Evolutionary conservation across 1,140 invertebrate genomes (phyloP).

Genomic region (Babylonia areolata): DNA sequence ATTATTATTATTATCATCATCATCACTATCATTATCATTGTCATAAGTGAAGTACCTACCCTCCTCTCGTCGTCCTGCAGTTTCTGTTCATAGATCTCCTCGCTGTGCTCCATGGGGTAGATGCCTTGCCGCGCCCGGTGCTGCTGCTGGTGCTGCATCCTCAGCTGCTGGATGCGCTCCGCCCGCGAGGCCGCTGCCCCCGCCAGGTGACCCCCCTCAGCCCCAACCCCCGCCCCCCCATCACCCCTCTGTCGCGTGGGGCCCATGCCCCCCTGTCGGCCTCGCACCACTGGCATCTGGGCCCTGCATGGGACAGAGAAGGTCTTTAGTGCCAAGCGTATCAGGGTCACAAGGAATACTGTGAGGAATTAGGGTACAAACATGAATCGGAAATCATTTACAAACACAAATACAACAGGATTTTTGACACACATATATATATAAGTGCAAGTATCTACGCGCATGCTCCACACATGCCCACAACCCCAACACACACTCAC

Average conservation of each 20-base stretch:
- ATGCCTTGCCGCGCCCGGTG: constrained; percentile 78
- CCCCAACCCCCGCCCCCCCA: neutral
- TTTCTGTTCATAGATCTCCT: constrained; percentile 77
- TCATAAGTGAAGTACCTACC: neutral
- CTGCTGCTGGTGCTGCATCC: constrained; percentile 78
- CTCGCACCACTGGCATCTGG: neutral
- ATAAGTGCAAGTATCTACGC: too few relatives aligned
- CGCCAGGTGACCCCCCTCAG: constrained; percentile 17
- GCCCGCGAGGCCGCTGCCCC: constrained; percentile 64
- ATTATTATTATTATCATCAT: too few relatives aligned
- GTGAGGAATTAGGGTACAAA: too few relatives aligned
- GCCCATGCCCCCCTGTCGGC: neutral
- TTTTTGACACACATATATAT: too few relatives aligned
- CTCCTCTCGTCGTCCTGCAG: constrained; percentile 35
- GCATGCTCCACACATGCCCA: too few relatives aligned
- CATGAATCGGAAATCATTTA: too few relatives aligned
- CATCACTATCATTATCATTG: too few relatives aligned
- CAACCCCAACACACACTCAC: too few relatives aligned
- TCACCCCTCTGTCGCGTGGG: neutral
- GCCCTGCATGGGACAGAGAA: too few relatives aligned
- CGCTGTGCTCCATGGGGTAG: constrained; percentile 67
- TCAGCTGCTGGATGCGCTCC: constrained; percentile 79
- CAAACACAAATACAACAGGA: too few relatives aligned
- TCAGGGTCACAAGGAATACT: too few relatives aligned
- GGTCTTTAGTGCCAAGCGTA: too few relatives aligned